A percentile compares a stretch with the other conserved stretches of the same genome.
These are phyloP conservation scores for Spinibarbus caldwelli DNA, from an alignment of 2,797 vertebrate species.

Conservation along the genomic window DNA sequence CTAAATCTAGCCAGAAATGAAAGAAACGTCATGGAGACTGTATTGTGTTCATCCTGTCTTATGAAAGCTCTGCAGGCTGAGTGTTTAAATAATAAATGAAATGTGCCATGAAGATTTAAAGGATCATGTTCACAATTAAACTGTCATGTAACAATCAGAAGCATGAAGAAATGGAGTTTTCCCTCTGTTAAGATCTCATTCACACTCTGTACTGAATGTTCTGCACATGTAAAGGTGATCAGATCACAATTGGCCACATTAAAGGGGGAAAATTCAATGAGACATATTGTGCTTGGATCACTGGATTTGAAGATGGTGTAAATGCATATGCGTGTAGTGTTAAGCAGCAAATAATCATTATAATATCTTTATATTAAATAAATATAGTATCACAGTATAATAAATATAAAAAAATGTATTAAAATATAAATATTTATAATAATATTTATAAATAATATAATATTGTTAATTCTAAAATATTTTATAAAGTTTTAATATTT, in stretches of 20 bases:
- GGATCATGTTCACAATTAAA: conserved; percentile 30
- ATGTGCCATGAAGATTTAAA: conserved; percentile 6
- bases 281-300: neutral
- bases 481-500: neutral
- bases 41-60: conserved; percentile 41
- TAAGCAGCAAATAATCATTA: neutral
- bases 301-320: neutral
- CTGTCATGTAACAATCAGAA: conserved; percentile 19
- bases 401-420: neutral
- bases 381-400: neutral
- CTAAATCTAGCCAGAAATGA: conserved; percentile 53
- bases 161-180: conserved; percentile 16
- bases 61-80: conserved; percentile 9
- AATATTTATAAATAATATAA: neutral
- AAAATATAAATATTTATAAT: neutral
- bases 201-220: neutral
- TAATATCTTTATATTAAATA: neutral
- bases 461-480: neutral
- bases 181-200: conserved; percentile 7
- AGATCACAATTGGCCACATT: neutral
- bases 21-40: conserved; percentile 54
- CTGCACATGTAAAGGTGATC: neutral
- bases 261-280: neutral
- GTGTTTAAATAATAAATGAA: conserved; percentile 32
- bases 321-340: neutral